phyloP scores from a whole-genome alignment of 2,888 invertebrate genomes.

The Nesidiocoris tenuis region DNA sequence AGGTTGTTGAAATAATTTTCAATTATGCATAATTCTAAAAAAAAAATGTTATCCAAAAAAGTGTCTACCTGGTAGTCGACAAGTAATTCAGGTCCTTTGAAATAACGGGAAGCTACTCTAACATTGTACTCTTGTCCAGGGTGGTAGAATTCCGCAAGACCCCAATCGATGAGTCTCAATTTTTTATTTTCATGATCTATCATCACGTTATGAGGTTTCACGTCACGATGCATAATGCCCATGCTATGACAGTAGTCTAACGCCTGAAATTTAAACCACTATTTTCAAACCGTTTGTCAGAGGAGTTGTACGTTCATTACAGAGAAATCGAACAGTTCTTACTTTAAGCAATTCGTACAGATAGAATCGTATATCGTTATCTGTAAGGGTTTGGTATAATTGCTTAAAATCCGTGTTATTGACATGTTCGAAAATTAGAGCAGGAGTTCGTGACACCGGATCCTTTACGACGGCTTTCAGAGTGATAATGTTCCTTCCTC shows the following conservation, averaged over 20 bases:
- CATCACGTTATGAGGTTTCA: constrained; percentile 99
- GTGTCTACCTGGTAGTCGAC: constrained; percentile 84
- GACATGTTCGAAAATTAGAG: constrained; percentile 99
- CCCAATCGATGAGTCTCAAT: constrained; percentile 99
- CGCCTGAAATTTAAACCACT: no score
- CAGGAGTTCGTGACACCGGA: constrained; percentile 96
- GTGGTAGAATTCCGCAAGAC: constrained; percentile 99
- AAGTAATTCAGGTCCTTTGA: constrained; percentile 97
- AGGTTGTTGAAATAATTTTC: no score
- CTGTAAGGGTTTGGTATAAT: constrained; percentile 98
- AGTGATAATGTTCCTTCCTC: constrained; percentile 98
- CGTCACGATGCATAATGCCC: constrained; percentile 99
- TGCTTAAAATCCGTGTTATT: constrained; percentile 99
- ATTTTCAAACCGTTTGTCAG: no score
- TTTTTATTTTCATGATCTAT: constrained; percentile 99
- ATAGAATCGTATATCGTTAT: constrained; percentile 90
- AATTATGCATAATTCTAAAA: no score
- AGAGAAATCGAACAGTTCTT: no score
- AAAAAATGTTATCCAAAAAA: no score
- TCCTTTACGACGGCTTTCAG: constrained; percentile 99
- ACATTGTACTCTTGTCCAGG: constrained; percentile 99
- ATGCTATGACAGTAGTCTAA: constrained; percentile 99
- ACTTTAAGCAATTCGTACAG: constrained; percentile 56
- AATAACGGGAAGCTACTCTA: constrained; percentile 98
- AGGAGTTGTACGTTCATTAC: no score